Evolutionary conservation across 1,140 invertebrate species (phyloP).

Genomic region (Meloidogyne exigua): DNA sequence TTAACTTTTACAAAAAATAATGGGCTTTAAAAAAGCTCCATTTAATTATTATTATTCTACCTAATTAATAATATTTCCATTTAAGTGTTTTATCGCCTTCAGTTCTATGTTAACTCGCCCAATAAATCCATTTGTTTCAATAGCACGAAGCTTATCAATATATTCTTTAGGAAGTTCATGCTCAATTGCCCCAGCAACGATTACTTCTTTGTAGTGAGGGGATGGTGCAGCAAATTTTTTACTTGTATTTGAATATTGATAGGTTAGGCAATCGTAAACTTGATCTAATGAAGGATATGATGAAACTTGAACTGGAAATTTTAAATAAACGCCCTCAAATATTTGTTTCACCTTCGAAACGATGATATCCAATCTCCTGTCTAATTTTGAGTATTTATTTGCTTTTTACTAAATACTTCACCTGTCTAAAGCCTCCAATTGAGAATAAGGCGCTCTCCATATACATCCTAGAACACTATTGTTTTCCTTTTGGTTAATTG

Average conservation of each 20-base stretch:
- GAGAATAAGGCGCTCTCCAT: constrained; percentile 52
- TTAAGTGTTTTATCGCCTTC: constrained; percentile 37
- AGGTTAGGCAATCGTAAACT: constrained; percentile 52
- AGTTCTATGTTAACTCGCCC: constrained; percentile 42
- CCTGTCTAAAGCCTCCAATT: constrained; percentile 46
- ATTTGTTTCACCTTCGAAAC: constrained; percentile 45
- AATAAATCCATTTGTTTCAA: constrained; percentile 48
- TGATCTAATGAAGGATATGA: not conserved
- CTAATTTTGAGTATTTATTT: not conserved
- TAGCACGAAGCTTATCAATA: constrained; percentile 33
- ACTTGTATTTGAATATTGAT: constrained; percentile 50
- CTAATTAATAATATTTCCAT: constrained; percentile 5
- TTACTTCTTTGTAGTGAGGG: constrained; percentile 57
- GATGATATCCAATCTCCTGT: constrained; percentile 53
- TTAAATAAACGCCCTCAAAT: not conserved
- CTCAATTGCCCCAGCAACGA: constrained; percentile 51
- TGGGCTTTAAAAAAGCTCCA: no score
- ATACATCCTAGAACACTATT: constrained; percentile 44
- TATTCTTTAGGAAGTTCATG: constrained; percentile 47
- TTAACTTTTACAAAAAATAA: no score
- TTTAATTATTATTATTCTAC: not conserved
- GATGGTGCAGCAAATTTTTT: constrained; percentile 35
- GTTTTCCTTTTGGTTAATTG: constrained; percentile 38
- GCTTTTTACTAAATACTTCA: not conserved
- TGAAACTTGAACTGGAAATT: not conserved